Conservation (phyloP, 2,797 vertebrate genomes). For the Esox masquinongy region DNA sequence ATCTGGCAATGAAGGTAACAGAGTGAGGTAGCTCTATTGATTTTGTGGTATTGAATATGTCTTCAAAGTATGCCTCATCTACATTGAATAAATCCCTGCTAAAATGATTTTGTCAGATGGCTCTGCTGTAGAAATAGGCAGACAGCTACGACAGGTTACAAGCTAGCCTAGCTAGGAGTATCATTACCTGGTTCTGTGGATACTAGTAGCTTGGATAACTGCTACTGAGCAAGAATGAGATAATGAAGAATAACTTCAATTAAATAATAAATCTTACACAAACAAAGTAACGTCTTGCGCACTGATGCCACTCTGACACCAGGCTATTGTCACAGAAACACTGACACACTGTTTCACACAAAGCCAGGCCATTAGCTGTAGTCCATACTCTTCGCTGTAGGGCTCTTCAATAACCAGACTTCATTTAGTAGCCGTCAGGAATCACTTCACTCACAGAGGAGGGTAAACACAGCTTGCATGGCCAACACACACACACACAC, state of each 20-base stretch:
- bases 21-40: no score
- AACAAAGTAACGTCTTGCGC: constrained; percentile 55
- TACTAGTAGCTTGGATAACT: no score
- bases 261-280: constrained; percentile 21
- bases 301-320: constrained; percentile 20
- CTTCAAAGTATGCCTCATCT: no score
- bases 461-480: constrained; percentile 63
- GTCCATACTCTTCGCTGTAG: constrained; percentile 48
- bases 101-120: no score
- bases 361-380: constrained; percentile 38
- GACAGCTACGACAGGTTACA: no score
- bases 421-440: constrained; percentile 76
- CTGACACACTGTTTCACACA: constrained; percentile 22
- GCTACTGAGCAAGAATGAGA: no score
- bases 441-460: constrained; percentile 64
- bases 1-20: no score
- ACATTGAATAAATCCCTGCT: no score
- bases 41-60: no score
- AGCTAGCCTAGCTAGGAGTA: no score
- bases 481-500: constrained; percentile 30
- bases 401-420: constrained; percentile 46
- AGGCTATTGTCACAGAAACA: constrained; percentile 39
- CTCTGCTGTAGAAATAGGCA: neutral
- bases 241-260: no score
- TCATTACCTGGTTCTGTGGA: no score